A percentile compares a stretch with the other conserved stretches of the same genome.
Evolutionary conservation across 2,797 vertebrate genomes (phyloP).

Genomic region (Mareca penelope): DNA sequence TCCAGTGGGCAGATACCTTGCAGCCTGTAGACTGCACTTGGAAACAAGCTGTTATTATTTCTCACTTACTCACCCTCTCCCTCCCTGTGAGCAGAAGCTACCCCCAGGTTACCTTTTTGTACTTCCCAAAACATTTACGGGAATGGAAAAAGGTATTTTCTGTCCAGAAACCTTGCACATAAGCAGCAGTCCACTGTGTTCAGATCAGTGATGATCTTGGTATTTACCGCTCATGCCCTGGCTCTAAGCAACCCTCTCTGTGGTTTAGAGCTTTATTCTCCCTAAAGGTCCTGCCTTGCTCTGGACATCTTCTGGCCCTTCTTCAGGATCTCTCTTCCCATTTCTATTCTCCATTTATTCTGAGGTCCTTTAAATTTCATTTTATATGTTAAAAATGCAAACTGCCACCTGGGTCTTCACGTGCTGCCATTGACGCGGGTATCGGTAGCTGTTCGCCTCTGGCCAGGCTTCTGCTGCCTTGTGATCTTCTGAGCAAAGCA

Average conservation of each 20-base stretch:
- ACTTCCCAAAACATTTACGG: background rate
- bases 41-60: background rate
- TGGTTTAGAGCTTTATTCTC: background rate
- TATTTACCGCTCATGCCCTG: background rate
- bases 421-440: background rate
- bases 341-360: background rate
- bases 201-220: background rate
- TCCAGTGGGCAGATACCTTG: background rate
- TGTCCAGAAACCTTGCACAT: background rate
- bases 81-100: background rate
- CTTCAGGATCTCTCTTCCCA: background rate
- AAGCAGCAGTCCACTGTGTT: fast-evolving
- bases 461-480: background rate
- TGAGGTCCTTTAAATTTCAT: background rate
- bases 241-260: background rate
- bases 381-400: background rate
- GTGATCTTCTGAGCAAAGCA: background rate
- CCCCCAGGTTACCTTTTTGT: no score
- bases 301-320: background rate
- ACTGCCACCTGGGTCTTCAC: background rate
- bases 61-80: background rate
- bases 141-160: background rate
- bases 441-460: background rate
- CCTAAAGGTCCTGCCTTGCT: background rate
- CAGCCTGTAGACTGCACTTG: background rate